Evolutionary conservation across 92 coral and sea anemone species (phyloP).

Genomic region (Siderastrea siderea): DNA sequence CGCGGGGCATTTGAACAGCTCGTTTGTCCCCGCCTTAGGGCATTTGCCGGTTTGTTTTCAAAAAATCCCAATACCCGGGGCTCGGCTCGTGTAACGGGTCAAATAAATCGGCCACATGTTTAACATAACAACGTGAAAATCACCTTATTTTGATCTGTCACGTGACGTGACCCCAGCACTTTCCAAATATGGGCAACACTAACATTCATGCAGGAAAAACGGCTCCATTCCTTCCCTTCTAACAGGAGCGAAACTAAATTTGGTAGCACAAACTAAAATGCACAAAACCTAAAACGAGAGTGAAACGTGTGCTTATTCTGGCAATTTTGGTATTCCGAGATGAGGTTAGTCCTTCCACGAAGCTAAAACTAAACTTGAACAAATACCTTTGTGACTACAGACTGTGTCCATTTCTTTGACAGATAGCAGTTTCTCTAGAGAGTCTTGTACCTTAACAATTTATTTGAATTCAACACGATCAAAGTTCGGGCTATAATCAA

Average conservation of each 20-base stretch:
- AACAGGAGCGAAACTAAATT: neutral
- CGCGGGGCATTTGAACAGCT: no score
- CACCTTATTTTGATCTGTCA: no score
- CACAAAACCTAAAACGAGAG: neutral
- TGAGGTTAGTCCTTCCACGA: neutral
- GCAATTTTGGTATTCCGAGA: neutral
- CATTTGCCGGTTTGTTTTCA: no score
- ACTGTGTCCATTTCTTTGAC: slow-evolving; percentile 22
- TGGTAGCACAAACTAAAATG: neutral
- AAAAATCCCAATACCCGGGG: no score
- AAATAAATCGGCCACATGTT: no score
- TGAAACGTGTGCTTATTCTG: neutral
- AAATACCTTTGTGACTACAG: slow-evolving; percentile 3
- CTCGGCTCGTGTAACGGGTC: no score
- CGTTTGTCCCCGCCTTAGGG: no score
- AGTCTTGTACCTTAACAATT: slow-evolving; percentile 7
- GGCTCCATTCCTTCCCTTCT: neutral
- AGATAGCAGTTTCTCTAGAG: slow-evolving; percentile 15
- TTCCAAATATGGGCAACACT: no score
- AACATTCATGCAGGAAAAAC: no score
- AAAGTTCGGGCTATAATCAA: slow-evolving; percentile 28
- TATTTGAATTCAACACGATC: slow-evolving; percentile 19
- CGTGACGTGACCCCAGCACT: no score
- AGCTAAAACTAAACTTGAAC: neutral
- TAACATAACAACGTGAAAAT: no score